These are phyloP conservation scores for Gryllus bimaculatus DNA, from an alignment of 1,140 invertebrate species.

Conservation along the genomic window DNA sequence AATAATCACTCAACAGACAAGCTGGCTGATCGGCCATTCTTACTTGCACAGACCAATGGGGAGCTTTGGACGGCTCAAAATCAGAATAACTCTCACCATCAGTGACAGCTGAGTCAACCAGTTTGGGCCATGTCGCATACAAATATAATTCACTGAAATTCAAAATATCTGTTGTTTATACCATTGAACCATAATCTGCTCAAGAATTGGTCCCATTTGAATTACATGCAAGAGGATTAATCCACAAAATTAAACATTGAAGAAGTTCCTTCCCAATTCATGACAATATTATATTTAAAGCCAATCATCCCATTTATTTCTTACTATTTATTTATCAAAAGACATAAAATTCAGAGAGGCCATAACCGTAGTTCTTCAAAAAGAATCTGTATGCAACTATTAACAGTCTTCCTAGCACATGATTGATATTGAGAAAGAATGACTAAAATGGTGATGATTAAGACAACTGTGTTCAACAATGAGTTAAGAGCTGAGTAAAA, in stretches of 20 bases:
- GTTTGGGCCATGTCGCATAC: conserved; percentile 76
- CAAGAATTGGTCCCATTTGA: not conserved
- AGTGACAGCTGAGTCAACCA: conserved; percentile 76
- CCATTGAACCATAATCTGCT: not conserved
- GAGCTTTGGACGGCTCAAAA: conserved; percentile 76
- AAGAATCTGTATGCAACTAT: too few species aligned
- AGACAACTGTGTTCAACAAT: too few species aligned
- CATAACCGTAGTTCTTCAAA: too few species aligned
- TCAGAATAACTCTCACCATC: conserved; percentile 82
- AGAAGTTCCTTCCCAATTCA: not conserved
- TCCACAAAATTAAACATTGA: not conserved
- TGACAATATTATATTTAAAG: too few species aligned
- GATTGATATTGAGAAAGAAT: too few species aligned
- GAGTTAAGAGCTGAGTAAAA: too few species aligned
- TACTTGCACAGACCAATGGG: conserved; percentile 60
- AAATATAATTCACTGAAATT: conserved; percentile 60
- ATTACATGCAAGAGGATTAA: not conserved
- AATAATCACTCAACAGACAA: conserved; percentile 55
- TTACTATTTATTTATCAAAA: too few species aligned
- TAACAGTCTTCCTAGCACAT: too few species aligned
- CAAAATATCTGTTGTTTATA: not conserved
- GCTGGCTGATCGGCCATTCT: conserved; percentile 47
- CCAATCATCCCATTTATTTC: too few species aligned
- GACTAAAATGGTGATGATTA: too few species aligned
- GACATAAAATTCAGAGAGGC: too few species aligned